Conservation (phyloP, 2,888 invertebrate species). For the Resseliella maxima region DNA sequence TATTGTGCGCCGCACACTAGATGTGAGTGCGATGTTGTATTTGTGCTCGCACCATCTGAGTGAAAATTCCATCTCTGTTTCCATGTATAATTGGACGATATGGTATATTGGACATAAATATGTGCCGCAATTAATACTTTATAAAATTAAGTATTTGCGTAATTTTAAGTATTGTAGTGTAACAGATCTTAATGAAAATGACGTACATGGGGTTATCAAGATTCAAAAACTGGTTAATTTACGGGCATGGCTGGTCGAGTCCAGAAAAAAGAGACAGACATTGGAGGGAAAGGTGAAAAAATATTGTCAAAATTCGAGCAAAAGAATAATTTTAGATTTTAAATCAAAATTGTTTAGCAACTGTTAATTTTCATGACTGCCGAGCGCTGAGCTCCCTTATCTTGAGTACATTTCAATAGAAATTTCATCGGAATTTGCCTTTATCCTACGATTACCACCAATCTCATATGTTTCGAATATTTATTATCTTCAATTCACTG, state of each 20-base stretch:
- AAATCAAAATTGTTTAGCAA: neutral
- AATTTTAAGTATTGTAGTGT: too few species aligned
- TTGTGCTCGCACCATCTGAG: too few species aligned
- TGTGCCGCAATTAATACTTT: too few species aligned
- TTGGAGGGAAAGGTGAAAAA: constrained; percentile 69
- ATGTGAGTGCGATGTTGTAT: too few species aligned
- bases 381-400: constrained; percentile 63
- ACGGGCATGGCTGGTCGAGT: constrained; percentile 76
- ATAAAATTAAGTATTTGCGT: too few species aligned
- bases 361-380: constrained; percentile 58
- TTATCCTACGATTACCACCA: constrained; percentile 76
- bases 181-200: too few species aligned
- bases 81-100: too few species aligned
- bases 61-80: too few species aligned
- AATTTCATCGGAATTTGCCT: constrained; percentile 70
- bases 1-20: too few species aligned
- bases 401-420: constrained; percentile 72
- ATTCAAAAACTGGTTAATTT: constrained; percentile 70
- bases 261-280: constrained; percentile 71
- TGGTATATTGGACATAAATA: too few species aligned
- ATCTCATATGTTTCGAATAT: constrained; percentile 75
- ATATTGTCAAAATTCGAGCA: too few species aligned
- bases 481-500: constrained; percentile 74
- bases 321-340: too few species aligned
- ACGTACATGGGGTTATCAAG: constrained; percentile 73